These are phyloP conservation scores for Rhagophthalmus giganteus DNA, from an alignment of 2,888 invertebrate species.

Conservation along the genomic window DNA sequence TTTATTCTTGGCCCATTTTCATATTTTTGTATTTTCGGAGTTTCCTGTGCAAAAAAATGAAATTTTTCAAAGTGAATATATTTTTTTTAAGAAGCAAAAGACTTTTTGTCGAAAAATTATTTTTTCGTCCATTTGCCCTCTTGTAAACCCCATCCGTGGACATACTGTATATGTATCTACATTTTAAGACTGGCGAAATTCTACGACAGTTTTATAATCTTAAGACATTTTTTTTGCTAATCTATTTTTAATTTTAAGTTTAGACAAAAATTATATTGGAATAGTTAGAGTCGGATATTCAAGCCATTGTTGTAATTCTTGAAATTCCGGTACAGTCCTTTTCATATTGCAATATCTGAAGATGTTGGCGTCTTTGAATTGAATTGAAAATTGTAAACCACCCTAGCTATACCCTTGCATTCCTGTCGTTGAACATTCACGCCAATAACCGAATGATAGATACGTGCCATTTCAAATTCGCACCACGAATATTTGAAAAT, in stretches of 20 bases:
- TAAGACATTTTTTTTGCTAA: no score
- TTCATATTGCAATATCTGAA: slow-evolving; percentile 53
- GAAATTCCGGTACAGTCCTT: slow-evolving; percentile 47
- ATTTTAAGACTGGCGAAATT: no score
- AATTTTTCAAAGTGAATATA: no score
- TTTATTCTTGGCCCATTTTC: no score
- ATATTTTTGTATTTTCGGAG: no score
- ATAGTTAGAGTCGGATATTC: slow-evolving; percentile 26
- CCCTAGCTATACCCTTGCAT: slow-evolving; percentile 49
- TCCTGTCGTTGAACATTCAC: slow-evolving; percentile 52
- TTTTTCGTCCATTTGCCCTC: no score
- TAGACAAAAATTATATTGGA: slow-evolving; percentile 16
- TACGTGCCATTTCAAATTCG: slow-evolving; percentile 29
- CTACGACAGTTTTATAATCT: no score
- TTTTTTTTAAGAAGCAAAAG: no score
- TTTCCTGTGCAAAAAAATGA: no score
- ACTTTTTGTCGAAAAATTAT: no score
- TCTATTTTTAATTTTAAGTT: background rate
- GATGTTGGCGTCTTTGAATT: slow-evolving; percentile 52
- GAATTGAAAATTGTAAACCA: slow-evolving; percentile 55
- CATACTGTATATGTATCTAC: no score
- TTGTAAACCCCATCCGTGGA: no score
- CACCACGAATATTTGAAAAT: slow-evolving; percentile 13
- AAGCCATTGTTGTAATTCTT: slow-evolving; percentile 48
- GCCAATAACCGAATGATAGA: slow-evolving; percentile 45